phyloP scores from a whole-genome alignment of 2,113 vertebrate genomes.

The Puntigrus tetrazona region DNA sequence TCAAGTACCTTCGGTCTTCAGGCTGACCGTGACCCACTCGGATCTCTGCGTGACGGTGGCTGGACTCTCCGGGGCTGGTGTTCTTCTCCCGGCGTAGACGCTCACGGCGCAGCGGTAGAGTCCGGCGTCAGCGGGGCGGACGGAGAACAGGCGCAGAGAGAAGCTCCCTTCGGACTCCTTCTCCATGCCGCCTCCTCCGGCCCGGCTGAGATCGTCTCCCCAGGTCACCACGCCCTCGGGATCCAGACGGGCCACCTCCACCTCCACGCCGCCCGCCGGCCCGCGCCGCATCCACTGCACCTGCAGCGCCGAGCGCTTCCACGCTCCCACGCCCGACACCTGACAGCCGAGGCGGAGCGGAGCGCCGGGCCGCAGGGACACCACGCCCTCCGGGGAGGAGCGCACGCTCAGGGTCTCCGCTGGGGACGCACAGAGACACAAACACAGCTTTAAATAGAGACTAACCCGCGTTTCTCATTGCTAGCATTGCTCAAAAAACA shows the following conservation, averaged over 20 bases:
- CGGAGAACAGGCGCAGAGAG: slow-evolving; percentile 80
- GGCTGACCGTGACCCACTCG: slow-evolving; percentile 77
- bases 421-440: slow-evolving; percentile 65
- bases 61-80: slow-evolving; percentile 67
- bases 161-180: slow-evolving; percentile 77
- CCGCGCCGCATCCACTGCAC: slow-evolving; percentile 77
- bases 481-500: too few relatives aligned
- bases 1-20: slow-evolving; percentile 81
- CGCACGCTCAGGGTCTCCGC: slow-evolving; percentile 78
- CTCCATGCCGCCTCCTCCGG: slow-evolving; percentile 79
- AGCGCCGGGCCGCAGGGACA: slow-evolving; percentile 71
- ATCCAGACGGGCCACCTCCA: slow-evolving; percentile 77
- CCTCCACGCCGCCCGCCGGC: slow-evolving; percentile 67
- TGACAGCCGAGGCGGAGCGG: slow-evolving; percentile 78
- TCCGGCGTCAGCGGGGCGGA: slow-evolving; percentile 77
- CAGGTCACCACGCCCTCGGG: slow-evolving; percentile 77
- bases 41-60: slow-evolving; percentile 79
- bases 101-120: slow-evolving; percentile 82
- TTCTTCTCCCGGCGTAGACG: slow-evolving; percentile 74
- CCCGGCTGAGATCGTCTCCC: slow-evolving; percentile 75
- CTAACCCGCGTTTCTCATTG: too few relatives aligned
- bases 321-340: slow-evolving; percentile 73
- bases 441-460: too few relatives aligned
- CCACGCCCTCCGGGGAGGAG: slow-evolving; percentile 68
- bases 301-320: slow-evolving; percentile 68